Evolutionary conservation across 1,140 invertebrate genomes (phyloP).

Genomic region (Neodiprion lecontei): DNA sequence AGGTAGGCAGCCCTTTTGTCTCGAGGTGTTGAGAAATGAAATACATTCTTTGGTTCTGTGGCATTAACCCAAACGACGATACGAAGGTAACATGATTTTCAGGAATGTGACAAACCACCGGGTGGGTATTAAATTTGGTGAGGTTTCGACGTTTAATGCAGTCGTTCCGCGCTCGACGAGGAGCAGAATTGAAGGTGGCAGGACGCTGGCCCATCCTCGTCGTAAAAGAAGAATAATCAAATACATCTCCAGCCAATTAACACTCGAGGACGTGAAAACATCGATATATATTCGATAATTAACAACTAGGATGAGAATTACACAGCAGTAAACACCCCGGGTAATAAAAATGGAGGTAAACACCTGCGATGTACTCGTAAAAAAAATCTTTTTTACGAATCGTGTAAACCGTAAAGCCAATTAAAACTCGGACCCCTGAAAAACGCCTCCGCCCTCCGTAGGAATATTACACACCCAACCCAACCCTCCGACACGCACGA

Average conservation of each 20-base stretch:
- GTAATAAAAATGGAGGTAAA: neutral
- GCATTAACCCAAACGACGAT: too few relatives aligned
- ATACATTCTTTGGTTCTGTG: neutral
- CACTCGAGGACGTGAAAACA: constrained; percentile 12
- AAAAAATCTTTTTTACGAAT: constrained; percentile 33
- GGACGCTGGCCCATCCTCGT: neutral
- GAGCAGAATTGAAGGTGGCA: neutral
- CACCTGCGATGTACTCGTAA: constrained; percentile 25
- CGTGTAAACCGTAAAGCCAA: constrained; percentile 44
- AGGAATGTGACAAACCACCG: too few relatives aligned
- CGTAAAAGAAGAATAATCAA: neutral
- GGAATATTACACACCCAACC: neutral
- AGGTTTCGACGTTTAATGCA: too few relatives aligned
- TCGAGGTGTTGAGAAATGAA: neutral
- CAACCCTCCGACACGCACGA: neutral
- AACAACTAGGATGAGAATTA: neutral
- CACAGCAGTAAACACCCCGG: neutral
- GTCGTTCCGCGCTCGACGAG: too few relatives aligned
- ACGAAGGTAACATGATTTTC: too few relatives aligned
- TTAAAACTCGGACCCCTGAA: constrained; percentile 42
- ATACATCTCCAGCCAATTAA: constrained; percentile 4
- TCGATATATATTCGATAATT: constrained; percentile 10
- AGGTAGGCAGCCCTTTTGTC: neutral
- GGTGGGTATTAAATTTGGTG: too few relatives aligned
- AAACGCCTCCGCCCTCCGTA: constrained; percentile 25